These are phyloP conservation scores for Syngnathus floridae DNA, from an alignment of 2,113 vertebrate genomes.

Conservation along the genomic window DNA sequence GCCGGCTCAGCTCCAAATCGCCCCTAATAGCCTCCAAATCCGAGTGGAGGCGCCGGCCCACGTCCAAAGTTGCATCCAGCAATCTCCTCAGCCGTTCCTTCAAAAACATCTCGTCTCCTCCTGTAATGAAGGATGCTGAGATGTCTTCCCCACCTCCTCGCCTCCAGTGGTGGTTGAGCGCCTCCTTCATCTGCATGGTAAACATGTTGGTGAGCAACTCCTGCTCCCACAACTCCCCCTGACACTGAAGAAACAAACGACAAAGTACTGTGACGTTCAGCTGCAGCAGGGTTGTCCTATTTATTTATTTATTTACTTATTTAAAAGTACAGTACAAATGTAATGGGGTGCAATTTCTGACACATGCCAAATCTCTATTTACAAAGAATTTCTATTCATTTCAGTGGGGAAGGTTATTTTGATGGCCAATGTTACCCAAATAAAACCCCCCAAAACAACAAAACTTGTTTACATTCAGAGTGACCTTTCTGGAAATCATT, in stretches of 20 bases:
- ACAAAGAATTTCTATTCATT: too few species aligned
- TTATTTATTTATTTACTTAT: too few species aligned
- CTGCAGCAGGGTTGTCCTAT: too few species aligned
- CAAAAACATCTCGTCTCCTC: conserved; percentile 55
- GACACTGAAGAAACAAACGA: conserved; percentile 25
- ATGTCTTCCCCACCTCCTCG: conserved; percentile 61
- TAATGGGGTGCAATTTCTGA: too few species aligned
- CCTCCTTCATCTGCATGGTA: conserved; percentile 66
- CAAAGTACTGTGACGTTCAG: too few species aligned
- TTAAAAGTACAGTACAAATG: too few species aligned
- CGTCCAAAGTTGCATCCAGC: conserved; percentile 86
- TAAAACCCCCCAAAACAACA: too few species aligned
- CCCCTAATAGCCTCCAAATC: conserved; percentile 80
- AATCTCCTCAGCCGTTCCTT: conserved; percentile 84
- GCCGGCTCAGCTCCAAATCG: conserved; percentile 77
- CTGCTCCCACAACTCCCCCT: conserved; percentile 83
- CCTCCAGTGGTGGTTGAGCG: conserved; percentile 89
- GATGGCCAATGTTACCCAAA: too few species aligned
- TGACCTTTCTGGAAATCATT: too few species aligned
- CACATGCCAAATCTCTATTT: too few species aligned
- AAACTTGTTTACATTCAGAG: too few species aligned
- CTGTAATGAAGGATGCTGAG: conserved; percentile 8
- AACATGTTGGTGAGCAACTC: conserved; percentile 61
- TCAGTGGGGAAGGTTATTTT: too few species aligned
- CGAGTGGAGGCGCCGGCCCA: conserved; percentile 83